Percentiles rank a stretch among this genome's conserved stretches.
Conservation (phyloP, 1,140 invertebrate genomes). For the Apis laboriosa region DNA sequence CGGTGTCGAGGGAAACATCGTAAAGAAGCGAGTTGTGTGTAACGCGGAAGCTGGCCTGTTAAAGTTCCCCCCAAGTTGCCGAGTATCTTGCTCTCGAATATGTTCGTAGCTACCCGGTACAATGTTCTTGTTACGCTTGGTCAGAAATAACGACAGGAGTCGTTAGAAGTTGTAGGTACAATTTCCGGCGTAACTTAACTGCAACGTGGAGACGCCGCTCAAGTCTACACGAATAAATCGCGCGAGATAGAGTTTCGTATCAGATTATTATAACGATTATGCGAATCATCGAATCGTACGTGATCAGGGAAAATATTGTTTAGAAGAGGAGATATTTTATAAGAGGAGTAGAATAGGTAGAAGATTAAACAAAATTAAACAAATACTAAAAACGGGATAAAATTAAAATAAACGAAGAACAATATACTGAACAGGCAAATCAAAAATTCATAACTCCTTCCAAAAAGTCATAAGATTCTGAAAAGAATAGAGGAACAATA, state of each 20-base stretch:
- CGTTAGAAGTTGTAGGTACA: slow-evolving; percentile 51
- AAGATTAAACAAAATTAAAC: too few species aligned
- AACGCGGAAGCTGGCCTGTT: slow-evolving; percentile 31
- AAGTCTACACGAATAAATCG: slow-evolving; percentile 1
- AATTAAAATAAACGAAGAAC: too few species aligned
- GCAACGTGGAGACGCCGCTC: background rate
- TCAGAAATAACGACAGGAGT: slow-evolving; percentile 54
- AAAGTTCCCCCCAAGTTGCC: slow-evolving; percentile 32
- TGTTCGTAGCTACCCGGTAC: slow-evolving; percentile 10
- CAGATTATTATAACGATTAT: background rate
- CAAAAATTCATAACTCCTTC: background rate
- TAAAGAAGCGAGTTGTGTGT: slow-evolving; percentile 22
- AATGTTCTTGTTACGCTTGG: slow-evolving; percentile 47
- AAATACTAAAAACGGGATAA: too few species aligned
- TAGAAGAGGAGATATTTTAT: too few species aligned
- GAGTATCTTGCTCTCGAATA: slow-evolving; percentile 51
- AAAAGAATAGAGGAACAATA: background rate
- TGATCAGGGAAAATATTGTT: too few species aligned
- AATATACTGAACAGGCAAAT: too few species aligned
- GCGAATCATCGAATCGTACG: background rate
- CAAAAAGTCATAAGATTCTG: background rate
- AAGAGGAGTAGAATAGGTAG: too few species aligned
- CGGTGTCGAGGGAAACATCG: background rate
- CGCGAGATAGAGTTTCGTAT: background rate
- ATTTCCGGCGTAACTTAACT: slow-evolving; percentile 39